Conservation (phyloP, 1,140 invertebrate species). For the Caenorhabditis brenneri region DNA sequence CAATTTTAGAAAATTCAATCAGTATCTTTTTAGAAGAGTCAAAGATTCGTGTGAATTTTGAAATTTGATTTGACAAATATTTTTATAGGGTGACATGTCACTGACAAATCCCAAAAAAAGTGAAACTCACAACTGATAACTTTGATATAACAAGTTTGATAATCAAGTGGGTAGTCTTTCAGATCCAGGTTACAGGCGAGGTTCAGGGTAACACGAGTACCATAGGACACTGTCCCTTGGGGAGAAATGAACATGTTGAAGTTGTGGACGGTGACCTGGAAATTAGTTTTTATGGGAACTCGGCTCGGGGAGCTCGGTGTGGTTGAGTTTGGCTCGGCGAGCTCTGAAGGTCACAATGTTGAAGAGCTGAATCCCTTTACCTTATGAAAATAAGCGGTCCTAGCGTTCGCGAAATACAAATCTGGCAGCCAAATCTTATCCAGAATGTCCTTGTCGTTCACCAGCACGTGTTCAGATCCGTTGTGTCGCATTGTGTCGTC, state of each 20-base stretch:
- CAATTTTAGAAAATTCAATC: too few species aligned
- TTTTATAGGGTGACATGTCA: neutral
- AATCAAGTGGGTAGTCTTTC: conserved; percentile 89
- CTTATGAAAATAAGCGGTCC: conserved; percentile 92
- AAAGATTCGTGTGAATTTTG: too few species aligned
- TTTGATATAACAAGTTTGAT: conserved; percentile 85
- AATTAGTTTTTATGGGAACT: neutral
- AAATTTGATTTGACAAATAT: neutral
- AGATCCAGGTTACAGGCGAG: conserved; percentile 93
- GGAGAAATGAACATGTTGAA: conserved; percentile 72
- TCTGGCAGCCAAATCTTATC: conserved; percentile 82
- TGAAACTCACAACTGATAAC: conserved; percentile 90
- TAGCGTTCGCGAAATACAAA: conserved; percentile 94
- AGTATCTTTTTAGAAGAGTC: too few species aligned
- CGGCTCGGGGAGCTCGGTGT: too few species aligned
- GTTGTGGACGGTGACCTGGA: conserved; percentile 55
- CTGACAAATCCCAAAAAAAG: neutral
- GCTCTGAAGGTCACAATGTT: neutral
- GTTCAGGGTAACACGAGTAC: conserved; percentile 89
- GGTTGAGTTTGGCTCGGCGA: too few species aligned
- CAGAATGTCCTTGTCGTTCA: conserved; percentile 53
- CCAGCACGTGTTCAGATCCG: conserved; percentile 50
- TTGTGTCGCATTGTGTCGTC: conserved; percentile 54
- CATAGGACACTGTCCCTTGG: conserved; percentile 71
- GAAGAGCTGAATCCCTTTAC: too few species aligned